Evolutionary conservation across 2,888 invertebrate species (phyloP), one percentile per base, ranked within the genome.

Genomic region (Megaustenia siamemsis): DNA sequence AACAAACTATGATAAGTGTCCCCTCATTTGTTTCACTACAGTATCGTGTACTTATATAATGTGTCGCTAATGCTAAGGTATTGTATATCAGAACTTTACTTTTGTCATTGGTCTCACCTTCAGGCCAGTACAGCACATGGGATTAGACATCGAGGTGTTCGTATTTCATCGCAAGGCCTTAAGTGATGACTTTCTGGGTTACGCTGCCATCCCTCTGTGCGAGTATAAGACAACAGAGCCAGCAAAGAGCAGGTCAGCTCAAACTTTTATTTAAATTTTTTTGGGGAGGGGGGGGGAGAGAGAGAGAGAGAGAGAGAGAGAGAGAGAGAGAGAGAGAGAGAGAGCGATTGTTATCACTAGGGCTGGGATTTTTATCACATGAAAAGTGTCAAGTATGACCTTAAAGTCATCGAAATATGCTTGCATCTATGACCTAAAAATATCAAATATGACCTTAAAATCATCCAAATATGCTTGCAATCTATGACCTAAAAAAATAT

Each of bases 141-240:
- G 90, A 32, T 76, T 86, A 5, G 90, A 90, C 76, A 96, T 98
- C 86, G 95, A 97, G 82, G 95, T 99, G 79, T 97, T 97, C 88
- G 97, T 97, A 63, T 96, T 97, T 90, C 98, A 98, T 94, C 96
- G 97, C 90, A 98, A 97, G 93, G 96, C 97, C 93, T 95, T 98
- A 88, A 95, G 96, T 79, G 98, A 98, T 94, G 98, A 98, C 94
- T 98, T 98, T 95, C 95, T 99, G 91, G 98, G 98, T 89, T 96
- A 97, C 94, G 96, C 96, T 88, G 95, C 96, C 91, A 96, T 98
- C 93, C 98, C 98, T 83, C 95, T 99, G 89, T 96, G 97, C 93
- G 97, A 97, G 93, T 96, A 98, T 95, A 98, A 98, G 94, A 96
- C 97, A 73, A 98, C 98, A 93, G 98, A 98, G 93, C 95, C 97